Base-by-base conservation (phyloP, 2,113 vertebrate species). In the Tragelaphus imberbis region DNA sequence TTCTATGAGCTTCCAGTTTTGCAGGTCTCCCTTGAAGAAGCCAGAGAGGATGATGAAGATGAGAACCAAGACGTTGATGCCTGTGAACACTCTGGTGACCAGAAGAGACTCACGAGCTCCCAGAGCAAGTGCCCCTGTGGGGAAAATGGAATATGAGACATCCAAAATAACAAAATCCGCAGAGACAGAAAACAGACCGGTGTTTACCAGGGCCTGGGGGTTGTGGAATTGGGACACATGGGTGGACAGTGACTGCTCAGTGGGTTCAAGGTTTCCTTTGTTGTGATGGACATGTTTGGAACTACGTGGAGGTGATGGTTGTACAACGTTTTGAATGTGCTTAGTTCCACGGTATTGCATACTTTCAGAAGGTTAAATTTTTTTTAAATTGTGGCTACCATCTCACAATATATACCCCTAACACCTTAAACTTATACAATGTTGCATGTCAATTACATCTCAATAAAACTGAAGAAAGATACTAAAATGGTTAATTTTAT, bases 91-190 rank as follows among this genome's bases (percentile, higher is more conserved):
- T 97, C 99, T 99, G 96, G 99, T 99, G 79, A 99, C 99, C 2
- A 99, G 97, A n/a, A n/a, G n/a, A n/a, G 99, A 99, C 98, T 99
- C 99, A 0, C 99, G 99, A 82, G 99, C 99, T 0, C 99, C 99
- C 13, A 99, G 99, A 6, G 99, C 99, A 98, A 99, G 98, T 77
- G 99, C 98, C 0, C 98, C 99, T 99, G 98, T 1, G 71, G 8
- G 9, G 33, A 2, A 99, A 23, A 4, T 0, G 4, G 71, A 99
- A 97, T 13, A 84, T 2, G 11, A 61, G 23, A 27, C 2, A 1
- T 14, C 8, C 55, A 27, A 2, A 28, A 68, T 27, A n/a, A 36
- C 2, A 2, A 17, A 56, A 56, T 56, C 6, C 19, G 21, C 7
- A 56, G 1, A 56, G 2, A 56, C 55, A 21, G 55, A 56, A 56